Percentiles rank a stretch among this genome's conserved stretches.
These are phyloP conservation scores for Centropyge bicolor DNA, from an alignment of 2,797 vertebrate species.

Conservation along the genomic window DNA sequence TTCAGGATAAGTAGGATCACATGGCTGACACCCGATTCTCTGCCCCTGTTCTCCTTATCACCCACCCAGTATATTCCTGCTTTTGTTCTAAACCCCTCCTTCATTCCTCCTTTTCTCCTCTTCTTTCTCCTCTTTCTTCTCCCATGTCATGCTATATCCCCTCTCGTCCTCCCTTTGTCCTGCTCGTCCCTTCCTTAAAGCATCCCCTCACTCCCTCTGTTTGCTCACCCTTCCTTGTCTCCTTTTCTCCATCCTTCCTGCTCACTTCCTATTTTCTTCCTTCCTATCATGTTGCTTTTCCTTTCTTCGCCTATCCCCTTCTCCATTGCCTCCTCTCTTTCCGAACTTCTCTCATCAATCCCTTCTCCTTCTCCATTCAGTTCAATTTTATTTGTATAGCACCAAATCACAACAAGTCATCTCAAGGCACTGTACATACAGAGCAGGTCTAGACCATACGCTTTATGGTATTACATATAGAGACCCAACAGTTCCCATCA, in stretches of 20 bases:
- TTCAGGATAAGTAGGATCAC: conserved; percentile 8
- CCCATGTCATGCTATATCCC: conserved; percentile 44
- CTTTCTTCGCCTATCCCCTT: neutral
- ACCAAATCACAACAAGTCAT: too few relatives aligned
- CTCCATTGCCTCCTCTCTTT: neutral
- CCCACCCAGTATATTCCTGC: conserved; percentile 27
- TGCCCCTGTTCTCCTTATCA: conserved; percentile 25
- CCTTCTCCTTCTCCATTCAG: neutral
- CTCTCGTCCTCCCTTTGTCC: conserved; percentile 39
- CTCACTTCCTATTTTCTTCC: neutral
- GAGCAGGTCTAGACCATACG: too few relatives aligned
- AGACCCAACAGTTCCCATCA: too few relatives aligned
- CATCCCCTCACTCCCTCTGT: conserved; percentile 9
- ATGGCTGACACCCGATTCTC: conserved; percentile 55
- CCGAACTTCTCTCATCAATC: neutral
- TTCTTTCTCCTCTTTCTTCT: conserved; percentile 40
- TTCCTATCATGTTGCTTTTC: neutral
- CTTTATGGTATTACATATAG: too few relatives aligned
- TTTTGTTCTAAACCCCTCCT: conserved; percentile 65
- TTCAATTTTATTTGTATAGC: too few relatives aligned
- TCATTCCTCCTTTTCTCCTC: conserved; percentile 54
- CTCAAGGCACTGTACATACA: too few relatives aligned
- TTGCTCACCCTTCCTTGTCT: conserved; percentile 1
- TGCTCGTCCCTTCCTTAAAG: conserved; percentile 4
- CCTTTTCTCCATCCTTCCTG: neutral